phyloP scores from a whole-genome alignment of 2,797 vertebrate genomes.

The Leptodactylus fallax region DNA sequence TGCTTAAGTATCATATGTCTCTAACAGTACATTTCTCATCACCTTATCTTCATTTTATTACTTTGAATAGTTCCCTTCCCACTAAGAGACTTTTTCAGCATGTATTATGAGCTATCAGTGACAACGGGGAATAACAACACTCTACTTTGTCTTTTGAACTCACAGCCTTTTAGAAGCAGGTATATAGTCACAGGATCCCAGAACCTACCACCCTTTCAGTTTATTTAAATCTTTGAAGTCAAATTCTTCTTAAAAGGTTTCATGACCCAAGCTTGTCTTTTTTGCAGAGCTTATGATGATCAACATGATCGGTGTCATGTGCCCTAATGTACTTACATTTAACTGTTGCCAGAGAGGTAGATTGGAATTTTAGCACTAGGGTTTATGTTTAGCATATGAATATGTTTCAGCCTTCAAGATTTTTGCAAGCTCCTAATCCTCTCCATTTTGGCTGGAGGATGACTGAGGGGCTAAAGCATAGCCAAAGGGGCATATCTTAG shows the following conservation, averaged over 20 bases:
- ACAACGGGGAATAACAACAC: constrained; percentile 55
- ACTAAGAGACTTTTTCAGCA: constrained; percentile 41
- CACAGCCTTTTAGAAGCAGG: constrained; percentile 35
- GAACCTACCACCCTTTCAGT: constrained; percentile 24
- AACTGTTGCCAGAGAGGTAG: not conserved
- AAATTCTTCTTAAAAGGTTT: constrained; percentile 38
- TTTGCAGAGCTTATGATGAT: constrained; percentile 22
- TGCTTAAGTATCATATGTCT: constrained; percentile 46
- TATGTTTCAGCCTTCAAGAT: not conserved
- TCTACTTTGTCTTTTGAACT: constrained; percentile 46
- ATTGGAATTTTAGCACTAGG: constrained; percentile 16
- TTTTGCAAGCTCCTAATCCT: too few species aligned
- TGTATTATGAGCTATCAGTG: constrained; percentile 31
- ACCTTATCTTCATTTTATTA: constrained; percentile 57
- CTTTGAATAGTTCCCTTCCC: constrained; percentile 48
- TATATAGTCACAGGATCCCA: constrained; percentile 41
- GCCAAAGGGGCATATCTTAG: not conserved
- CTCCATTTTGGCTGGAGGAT: not conserved
- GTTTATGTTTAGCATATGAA: not conserved
- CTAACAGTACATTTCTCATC: constrained; percentile 56
- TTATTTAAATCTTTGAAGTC: constrained; percentile 46
- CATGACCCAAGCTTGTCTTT: constrained; percentile 11
- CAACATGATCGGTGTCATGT: constrained; percentile 18
- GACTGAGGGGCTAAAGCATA: not conserved
- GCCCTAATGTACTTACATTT: not conserved